A percentile compares a stretch with the other conserved stretches of the same genome.
phyloP scores from a whole-genome alignment of 2,888 invertebrate species.

The Hofmannophila pseudospretella region DNA sequence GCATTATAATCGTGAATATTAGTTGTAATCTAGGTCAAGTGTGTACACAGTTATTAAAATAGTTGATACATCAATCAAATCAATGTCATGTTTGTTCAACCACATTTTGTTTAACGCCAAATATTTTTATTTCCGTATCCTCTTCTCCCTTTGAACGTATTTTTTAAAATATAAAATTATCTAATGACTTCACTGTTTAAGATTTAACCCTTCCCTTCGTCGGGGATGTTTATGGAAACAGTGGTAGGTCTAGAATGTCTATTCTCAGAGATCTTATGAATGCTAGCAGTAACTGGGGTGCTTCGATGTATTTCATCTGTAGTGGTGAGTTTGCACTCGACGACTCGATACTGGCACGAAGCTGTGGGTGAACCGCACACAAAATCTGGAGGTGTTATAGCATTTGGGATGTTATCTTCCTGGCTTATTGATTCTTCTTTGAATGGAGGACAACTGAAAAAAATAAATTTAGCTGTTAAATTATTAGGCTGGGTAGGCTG shows the following conservation, averaged over 20 bases:
- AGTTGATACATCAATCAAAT: conserved; percentile 6
- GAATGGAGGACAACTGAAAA: conserved; percentile 63
- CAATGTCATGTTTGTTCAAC: background rate
- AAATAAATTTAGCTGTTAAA: background rate
- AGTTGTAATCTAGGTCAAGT: conserved; percentile 8
- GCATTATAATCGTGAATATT: conserved; percentile 13
- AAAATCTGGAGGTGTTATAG: conserved; percentile 54
- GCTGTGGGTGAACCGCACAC: conserved; percentile 58
- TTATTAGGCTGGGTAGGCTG: too few species aligned
- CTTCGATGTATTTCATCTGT: conserved; percentile 56
- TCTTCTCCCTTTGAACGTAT: conserved; percentile 34
- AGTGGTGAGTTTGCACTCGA: conserved; percentile 69
- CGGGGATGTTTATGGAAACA: conserved; percentile 78
- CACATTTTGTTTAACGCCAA: conserved; percentile 27
- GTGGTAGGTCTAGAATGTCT: conserved; percentile 58
- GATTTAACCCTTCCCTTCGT: conserved; percentile 74
- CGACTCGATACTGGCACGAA: conserved; percentile 58
- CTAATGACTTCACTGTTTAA: conserved; percentile 19
- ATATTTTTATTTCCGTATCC: conserved; percentile 19
- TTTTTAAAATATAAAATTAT: conserved; percentile 30
- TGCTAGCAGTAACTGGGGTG: conserved; percentile 30
- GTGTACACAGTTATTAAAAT: conserved; percentile 3
- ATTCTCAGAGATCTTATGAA: conserved; percentile 35
- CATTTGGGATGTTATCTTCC: conserved; percentile 60
- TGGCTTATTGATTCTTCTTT: conserved; percentile 56